phyloP scores from a whole-genome alignment of 2,797 vertebrate genomes.

The Eleutherodactylus coqui region DNA sequence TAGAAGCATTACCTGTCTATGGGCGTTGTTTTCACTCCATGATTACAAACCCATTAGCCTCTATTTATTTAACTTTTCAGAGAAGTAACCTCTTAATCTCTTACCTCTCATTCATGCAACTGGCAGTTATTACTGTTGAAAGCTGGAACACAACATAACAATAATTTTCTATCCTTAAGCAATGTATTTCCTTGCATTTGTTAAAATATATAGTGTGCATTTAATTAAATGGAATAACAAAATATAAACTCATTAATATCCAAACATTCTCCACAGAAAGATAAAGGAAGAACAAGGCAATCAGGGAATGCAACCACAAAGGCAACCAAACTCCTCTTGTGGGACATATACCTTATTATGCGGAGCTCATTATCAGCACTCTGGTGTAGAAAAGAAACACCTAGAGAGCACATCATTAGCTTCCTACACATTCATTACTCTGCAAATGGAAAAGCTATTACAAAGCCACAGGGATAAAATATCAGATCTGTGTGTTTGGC shows the following conservation, averaged over 20 bases:
- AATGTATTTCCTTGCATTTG: background rate
- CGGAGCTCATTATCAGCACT: conserved; percentile 90
- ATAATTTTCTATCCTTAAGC: background rate
- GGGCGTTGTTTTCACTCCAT: background rate
- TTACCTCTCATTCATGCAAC: background rate
- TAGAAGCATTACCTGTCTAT: background rate
- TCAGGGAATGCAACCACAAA: conserved; percentile 76
- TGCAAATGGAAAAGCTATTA: conserved; percentile 76
- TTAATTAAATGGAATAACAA: conserved; percentile 79
- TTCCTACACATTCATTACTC: conserved; percentile 78
- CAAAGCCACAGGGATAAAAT: conserved; percentile 65
- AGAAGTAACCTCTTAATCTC: background rate
- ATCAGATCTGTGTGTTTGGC: conserved; percentile 42
- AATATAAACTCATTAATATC: conserved; percentile 76
- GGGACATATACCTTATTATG: conserved; percentile 86
- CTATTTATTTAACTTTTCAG: background rate
- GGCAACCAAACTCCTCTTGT: conserved; percentile 90
- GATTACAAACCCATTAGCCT: background rate
- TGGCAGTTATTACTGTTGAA: background rate
- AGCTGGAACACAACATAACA: background rate
- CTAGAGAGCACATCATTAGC: conserved; percentile 88
- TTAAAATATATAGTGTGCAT: conserved; percentile 56
- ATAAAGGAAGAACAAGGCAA: conserved; percentile 71
- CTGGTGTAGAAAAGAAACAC: conserved; percentile 80
- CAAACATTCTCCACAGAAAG: conserved; percentile 78